Evolutionary conservation across 2,113 vertebrate genomes (phyloP).

Genomic region (Odontophorus gujanensis): DNA sequence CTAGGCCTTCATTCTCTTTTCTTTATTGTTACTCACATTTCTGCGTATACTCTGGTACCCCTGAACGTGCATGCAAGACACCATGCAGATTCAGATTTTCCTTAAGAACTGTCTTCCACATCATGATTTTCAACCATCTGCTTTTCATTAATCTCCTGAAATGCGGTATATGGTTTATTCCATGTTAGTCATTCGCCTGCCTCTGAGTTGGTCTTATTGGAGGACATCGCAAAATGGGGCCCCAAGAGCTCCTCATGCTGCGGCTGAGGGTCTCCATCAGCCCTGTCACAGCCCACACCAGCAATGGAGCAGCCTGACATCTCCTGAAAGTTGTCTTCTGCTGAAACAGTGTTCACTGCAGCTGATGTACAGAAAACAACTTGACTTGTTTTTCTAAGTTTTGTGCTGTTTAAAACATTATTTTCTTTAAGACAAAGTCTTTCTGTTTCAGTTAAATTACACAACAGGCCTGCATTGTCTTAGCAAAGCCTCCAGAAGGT

Average conservation of each 20-base stretch:
- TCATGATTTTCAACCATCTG: not conserved
- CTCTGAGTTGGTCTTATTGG: not conserved
- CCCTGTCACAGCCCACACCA: not conserved
- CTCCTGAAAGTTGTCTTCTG: not conserved
- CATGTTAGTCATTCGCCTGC: not conserved
- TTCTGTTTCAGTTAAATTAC: not conserved
- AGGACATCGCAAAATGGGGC: not conserved
- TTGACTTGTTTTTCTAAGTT: not conserved
- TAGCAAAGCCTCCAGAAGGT: not conserved
- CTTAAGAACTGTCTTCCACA: not conserved
- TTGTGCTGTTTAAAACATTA: not conserved
- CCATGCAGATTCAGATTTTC: not conserved
- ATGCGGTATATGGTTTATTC: not conserved
- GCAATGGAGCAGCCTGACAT: not conserved
- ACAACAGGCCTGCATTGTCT: not conserved
- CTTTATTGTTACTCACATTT: not conserved
- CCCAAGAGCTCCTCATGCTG: not conserved
- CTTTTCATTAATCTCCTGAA: not conserved
- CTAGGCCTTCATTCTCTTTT: not conserved
- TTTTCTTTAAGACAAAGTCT: not conserved
- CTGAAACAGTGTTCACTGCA: not conserved
- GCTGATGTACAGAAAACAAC: not conserved
- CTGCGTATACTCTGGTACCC: not conserved
- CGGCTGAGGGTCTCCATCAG: not conserved
- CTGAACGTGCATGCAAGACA: not conserved